phyloP scores from a whole-genome alignment of 2,888 invertebrate genomes.

The Drosophila borborema region DNA sequence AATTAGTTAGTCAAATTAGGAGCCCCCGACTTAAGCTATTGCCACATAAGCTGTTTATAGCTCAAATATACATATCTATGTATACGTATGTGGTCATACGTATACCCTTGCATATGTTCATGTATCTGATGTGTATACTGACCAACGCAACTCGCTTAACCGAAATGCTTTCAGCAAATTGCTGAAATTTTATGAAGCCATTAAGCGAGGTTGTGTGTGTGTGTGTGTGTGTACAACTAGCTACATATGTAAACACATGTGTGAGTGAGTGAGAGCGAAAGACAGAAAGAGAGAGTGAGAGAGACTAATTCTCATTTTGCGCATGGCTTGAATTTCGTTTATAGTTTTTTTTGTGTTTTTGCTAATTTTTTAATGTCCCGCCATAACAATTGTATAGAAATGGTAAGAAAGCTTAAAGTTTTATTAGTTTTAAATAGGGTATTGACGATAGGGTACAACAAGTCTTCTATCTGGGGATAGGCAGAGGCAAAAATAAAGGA shows the following conservation, averaged over 20 bases:
- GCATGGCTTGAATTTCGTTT: conserved; percentile 13
- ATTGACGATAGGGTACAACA: background rate
- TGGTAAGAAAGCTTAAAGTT: background rate
- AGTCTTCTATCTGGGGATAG: background rate
- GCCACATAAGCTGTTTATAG: background rate
- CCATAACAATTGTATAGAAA: background rate
- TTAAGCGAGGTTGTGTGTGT: background rate
- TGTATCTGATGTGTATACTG: conserved; percentile 23
- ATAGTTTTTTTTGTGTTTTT: background rate
- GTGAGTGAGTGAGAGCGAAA: no score
- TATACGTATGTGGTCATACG: background rate
- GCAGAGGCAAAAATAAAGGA: no score
- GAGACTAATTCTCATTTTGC: conserved; percentile 24
- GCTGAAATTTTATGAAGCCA: conserved; percentile 33
- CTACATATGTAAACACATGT: background rate
- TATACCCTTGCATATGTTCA: no score
- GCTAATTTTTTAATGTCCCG: background rate
- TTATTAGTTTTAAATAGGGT: no score
- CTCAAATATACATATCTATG: background rate
- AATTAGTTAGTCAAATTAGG: conserved; percentile 16
- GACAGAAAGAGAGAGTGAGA: background rate
- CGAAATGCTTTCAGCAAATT: conserved; percentile 9
- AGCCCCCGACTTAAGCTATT: background rate
- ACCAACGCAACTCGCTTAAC: conserved; percentile 61
- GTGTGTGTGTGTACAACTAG: conserved; percentile 10